Base-by-base conservation (phyloP, 2,113 vertebrate species). In the Tiliqua scincoides region DNA sequence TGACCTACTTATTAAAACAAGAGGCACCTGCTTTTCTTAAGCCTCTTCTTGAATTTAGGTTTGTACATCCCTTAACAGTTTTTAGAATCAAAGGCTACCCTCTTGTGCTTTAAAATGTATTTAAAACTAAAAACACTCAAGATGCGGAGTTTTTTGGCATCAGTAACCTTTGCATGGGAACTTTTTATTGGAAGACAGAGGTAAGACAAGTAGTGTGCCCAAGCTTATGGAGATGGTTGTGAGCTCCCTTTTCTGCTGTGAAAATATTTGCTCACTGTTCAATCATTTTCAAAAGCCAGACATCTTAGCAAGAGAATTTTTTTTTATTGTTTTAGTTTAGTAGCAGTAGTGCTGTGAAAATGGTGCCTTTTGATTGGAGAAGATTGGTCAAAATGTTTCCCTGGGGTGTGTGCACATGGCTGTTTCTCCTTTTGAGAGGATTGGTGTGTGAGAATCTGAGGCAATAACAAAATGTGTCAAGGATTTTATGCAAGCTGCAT, bases 1-100 rank as follows among this genome's bases (percentile, higher is more conserved):
- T 61, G 80, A 37, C 80, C 21, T 14, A 20, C 67, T 82, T 73
- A 25, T 81, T 82, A 85, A 75, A 85, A 86, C 30, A 10, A 10
- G 3, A 83, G 77, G 63, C 68, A 76, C n/a, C 61, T 32, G 86
- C 67, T 52, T 20, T 0, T 54, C 21, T 21, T 37, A 2, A 2
- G 14, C 63, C 70, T 37, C 21, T 86, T 40, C 43, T 67, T 62
- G 78, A 43, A 27, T 3, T 86, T 20, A 21, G 62, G 15, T 48
- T 27, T 73, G 27, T 9, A 67, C 25, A 7, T 0, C 9, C 21
- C 62, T 25, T 23, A 57, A 11, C 14, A 73, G 15, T 5, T 74
- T 81, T 74, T 35, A 23, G 32, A 20, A 68, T 54, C 20, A 79
- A 72, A 54, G 62, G 11, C 25, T 54, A 27, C 4, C 73, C 25